Base-by-base conservation (phyloP, 2,113 vertebrate genomes). In the Origma solitaria region DNA sequence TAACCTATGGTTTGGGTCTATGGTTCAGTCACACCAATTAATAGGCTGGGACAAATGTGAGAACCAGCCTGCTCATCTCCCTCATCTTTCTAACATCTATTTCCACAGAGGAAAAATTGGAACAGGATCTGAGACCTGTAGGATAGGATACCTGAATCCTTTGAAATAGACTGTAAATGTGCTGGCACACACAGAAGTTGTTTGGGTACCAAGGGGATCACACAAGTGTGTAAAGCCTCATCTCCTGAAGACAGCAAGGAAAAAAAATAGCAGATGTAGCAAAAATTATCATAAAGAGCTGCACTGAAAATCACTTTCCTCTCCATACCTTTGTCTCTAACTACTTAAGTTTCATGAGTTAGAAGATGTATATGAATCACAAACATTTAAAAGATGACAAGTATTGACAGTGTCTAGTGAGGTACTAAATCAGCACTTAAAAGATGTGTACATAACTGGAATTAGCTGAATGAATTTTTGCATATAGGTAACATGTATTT, bases 381-480 rank as follows among this genome's bases (percentile, higher is more conserved):
- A 81, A 80, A 90, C 42, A 21, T 91, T 92, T 90, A 93, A 89
- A 94, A 86, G 65, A 90, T 75, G 73, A 89, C 57, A 95, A 90
- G 76, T 30, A 89, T 9, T 44, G 31, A 89, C n/a, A 90, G 76
- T 31, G 13, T 91, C 90, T 95, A 61, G 42, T 92, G 15, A 53
- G 49, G 30, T 77, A 92, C 51, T 87, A 84, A 53, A 71, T 56
- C 80, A 94, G 47, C 37, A 89, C 71, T 86, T 77, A 94, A 95
- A 97, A 92, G 31, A 65, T 22, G 25, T 18, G 38, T 77, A 79
- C 64, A 62, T 60, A 92, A 94, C 89, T 9, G 44, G 28, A 77
- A 58, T 79, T 93, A 91, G 33, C 33, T 76, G 56, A 80, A 88
- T 38, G 79, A 13, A 84, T 45, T 92, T 96, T 89, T 96, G 75